phyloP scores from a whole-genome alignment of 2,797 vertebrate genomes.

The Geotrypetes seraphini region DNA sequence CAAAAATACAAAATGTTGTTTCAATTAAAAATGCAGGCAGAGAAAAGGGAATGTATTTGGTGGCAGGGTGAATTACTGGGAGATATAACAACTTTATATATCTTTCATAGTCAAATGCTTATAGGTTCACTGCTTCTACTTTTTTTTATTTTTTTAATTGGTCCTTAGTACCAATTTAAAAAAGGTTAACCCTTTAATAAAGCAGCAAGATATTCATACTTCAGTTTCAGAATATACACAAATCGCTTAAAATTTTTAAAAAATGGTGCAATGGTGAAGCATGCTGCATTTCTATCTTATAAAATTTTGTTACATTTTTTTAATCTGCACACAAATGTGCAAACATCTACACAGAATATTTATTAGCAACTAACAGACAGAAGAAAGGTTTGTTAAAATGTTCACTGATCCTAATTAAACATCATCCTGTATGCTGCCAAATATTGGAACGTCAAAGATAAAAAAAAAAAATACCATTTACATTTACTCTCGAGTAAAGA shows the following conservation, averaged over 20 bases:
- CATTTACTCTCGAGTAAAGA: too few relatives aligned
- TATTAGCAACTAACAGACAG: too few relatives aligned
- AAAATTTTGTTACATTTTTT: too few relatives aligned
- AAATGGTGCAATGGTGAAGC: not conserved
- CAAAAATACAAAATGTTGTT: conserved; percentile 77
- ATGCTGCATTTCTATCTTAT: conserved; percentile 1
- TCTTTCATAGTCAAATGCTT: conserved; percentile 27
- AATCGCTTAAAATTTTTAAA: conserved; percentile 1
- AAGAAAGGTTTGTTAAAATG: too few relatives aligned
- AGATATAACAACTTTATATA: conserved; percentile 40
- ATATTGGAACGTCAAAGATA: too few relatives aligned
- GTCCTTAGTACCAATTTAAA: conserved; percentile 21
- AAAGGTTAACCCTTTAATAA: conserved; percentile 17
- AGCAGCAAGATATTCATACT: conserved; percentile 3
- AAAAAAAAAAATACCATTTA: too few relatives aligned
- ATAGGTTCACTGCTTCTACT: conserved; percentile 20
- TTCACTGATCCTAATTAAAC: too few relatives aligned
- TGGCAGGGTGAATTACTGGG: conserved; percentile 48
- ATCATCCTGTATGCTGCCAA: too few relatives aligned
- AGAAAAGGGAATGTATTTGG: conserved; percentile 54
- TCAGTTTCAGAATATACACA: not conserved
- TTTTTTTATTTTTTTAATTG: too few relatives aligned
- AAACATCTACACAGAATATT: too few relatives aligned
- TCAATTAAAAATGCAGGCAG: conserved; percentile 70
- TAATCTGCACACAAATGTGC: conserved; percentile 31